phyloP scores from a whole-genome alignment of 2,888 invertebrate genomes.

The Bibio marci region DNA sequence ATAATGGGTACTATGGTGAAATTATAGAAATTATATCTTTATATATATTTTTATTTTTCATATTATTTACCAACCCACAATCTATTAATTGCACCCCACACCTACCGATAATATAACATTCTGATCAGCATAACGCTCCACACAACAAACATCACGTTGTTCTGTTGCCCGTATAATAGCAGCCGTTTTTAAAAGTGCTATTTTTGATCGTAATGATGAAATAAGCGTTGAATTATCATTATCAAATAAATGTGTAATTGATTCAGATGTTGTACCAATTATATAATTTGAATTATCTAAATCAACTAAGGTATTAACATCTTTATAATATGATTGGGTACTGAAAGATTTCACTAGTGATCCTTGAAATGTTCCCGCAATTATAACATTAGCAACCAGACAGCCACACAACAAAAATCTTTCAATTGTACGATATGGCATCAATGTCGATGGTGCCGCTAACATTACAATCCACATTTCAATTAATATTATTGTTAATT shows the following conservation, averaged over 20 bases:
- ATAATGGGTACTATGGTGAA: conserved; percentile 10
- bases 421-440: conserved; percentile 11
- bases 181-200: conserved; percentile 5
- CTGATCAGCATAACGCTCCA: conserved; percentile 24
- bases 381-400: conserved; percentile 25
- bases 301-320: conserved; percentile 27
- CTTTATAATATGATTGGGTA: conserved; percentile 24
- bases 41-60: too few relatives aligned
- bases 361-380: conserved; percentile 21
- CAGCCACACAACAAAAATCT: conserved; percentile 18
- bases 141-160: conserved; percentile 14
- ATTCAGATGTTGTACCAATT: conserved; percentile 22
- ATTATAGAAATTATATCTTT: too few relatives aligned
- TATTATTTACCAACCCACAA: background rate
- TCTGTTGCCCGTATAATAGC: conserved; percentile 12
- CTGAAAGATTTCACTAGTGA: conserved; percentile 28
- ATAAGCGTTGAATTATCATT: conserved; percentile 5
- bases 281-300: conserved; percentile 25
- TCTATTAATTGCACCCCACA: background rate
- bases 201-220: conserved; percentile 8
- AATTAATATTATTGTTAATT: conserved; percentile 7
- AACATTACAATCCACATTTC: conserved; percentile 13
- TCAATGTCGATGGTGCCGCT: conserved; percentile 9
- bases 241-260: conserved; percentile 20
- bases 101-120: conserved; percentile 15